Evolutionary conservation across 2,888 invertebrate genomes (phyloP).

Genomic region (Tinea pellionella): DNA sequence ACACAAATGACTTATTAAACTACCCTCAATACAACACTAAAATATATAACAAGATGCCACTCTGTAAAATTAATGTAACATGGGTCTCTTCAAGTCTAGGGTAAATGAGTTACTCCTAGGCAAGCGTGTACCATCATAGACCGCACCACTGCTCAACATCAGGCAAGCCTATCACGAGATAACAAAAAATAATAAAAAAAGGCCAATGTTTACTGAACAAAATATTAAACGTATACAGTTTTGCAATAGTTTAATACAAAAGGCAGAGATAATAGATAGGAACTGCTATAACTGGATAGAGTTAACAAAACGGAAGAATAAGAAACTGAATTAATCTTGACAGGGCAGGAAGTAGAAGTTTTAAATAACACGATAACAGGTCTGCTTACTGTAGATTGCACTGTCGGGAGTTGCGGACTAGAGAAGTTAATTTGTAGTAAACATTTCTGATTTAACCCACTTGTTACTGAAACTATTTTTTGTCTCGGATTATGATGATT

Average conservation of each 20-base stretch:
- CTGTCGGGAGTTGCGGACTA: constrained; percentile 11
- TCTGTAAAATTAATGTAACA: no score
- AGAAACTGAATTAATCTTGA: constrained; percentile 6
- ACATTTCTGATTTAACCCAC: constrained; percentile 10
- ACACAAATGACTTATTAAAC: no score
- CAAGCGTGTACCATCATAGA: no score
- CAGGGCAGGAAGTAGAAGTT: constrained; percentile 6
- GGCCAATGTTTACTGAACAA: neutral
- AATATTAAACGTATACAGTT: neutral
- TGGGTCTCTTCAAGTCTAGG: no score
- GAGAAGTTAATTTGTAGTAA: constrained; percentile 13
- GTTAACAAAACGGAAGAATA: constrained; percentile 2
- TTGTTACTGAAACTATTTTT: no score
- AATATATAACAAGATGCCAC: no score
- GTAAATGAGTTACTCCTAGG: no score
- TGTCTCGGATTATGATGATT: no score
- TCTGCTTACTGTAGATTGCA: constrained; percentile 9
- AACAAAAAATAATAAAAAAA: no score
- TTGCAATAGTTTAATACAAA: neutral
- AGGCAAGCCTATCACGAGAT: no score
- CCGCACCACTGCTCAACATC: no score
- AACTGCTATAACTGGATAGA: neutral
- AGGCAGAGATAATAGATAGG: neutral
- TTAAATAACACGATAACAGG: constrained; percentile 11
- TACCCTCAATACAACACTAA: no score